Percentiles rank a stretch among this genome's conserved stretches.
Evolutionary conservation across 1,140 invertebrate species (phyloP).

Genomic region (Euwallacea fornicatus): DNA sequence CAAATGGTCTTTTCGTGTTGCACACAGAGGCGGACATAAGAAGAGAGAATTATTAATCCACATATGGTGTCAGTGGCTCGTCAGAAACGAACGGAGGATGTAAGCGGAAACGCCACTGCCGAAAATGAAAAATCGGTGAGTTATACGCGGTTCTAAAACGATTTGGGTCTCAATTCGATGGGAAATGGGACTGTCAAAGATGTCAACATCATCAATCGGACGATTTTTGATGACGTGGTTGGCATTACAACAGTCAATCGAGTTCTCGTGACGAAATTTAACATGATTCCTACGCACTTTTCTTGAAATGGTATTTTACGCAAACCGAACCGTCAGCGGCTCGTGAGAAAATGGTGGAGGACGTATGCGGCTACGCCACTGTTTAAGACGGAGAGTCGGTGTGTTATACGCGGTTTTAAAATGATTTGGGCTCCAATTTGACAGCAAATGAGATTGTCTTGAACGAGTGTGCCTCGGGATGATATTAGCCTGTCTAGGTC

Average conservation of each 20-base stretch:
- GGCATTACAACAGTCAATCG: neutral
- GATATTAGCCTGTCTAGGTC: constrained; percentile 52
- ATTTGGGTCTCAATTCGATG: constrained; percentile 50
- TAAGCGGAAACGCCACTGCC: constrained; percentile 23
- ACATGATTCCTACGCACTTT: neutral
- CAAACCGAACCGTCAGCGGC: neutral
- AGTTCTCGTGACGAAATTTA: neutral
- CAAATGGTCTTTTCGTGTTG: constrained; percentile 19
- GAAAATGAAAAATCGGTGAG: constrained; percentile 21
- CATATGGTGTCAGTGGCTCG: neutral
- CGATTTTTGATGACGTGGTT: neutral
- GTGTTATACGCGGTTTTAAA: constrained; percentile 47
- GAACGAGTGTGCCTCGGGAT: constrained; percentile 50
- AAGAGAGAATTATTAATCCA: neutral
- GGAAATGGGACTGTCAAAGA: constrained; percentile 51
- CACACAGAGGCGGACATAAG: constrained; percentile 14
- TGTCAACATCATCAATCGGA: neutral
- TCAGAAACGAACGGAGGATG: neutral
- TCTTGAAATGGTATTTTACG: neutral
- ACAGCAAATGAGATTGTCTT: constrained; percentile 52
- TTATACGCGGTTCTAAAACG: constrained; percentile 48
- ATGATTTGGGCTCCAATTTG: constrained; percentile 50
- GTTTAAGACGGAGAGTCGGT: constrained; percentile 20
- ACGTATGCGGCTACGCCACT: constrained; percentile 22
- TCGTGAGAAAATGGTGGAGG: neutral